Evolutionary conservation across 1,140 invertebrate species (phyloP).

Genomic region (Procambarus virginalis): DNA sequence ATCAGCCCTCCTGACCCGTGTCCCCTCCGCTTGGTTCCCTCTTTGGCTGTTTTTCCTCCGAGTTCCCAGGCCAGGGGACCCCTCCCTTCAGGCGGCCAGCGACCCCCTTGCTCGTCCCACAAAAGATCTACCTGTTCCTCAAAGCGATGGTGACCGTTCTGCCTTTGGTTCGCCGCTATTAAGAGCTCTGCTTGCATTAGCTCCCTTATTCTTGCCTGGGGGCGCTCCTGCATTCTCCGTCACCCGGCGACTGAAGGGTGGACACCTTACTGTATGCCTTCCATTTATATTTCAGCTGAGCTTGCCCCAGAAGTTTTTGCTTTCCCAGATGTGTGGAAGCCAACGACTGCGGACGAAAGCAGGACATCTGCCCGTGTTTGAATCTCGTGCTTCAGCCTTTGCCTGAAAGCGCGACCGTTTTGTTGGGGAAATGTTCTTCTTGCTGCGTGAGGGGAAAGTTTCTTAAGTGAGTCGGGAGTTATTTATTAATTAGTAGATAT

Average conservation of each 20-base stretch:
- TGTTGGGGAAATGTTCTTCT: too few relatives aligned
- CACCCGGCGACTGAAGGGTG: conserved; percentile 28
- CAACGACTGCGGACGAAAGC: conserved; percentile 15
- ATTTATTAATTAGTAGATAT: too few relatives aligned
- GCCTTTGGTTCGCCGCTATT: conserved; percentile 51
- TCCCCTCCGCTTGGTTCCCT: conserved; percentile 31
- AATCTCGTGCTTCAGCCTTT: conserved; percentile 4
- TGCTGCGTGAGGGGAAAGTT: too few relatives aligned
- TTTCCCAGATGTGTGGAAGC: conserved; percentile 13
- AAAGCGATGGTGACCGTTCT: conserved; percentile 43
- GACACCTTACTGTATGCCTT: conserved; percentile 55
- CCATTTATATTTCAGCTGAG: conserved; percentile 43
- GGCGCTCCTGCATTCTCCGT: conserved; percentile 21
- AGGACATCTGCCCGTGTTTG: conserved; percentile 35
- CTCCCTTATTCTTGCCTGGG: conserved; percentile 45
- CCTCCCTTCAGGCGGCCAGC: conserved; percentile 14
- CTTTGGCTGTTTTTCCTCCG: conserved; percentile 28
- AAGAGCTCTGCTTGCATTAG: conserved; percentile 64
- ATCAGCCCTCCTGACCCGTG: conserved; percentile 34
- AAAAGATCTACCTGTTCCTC: conserved; percentile 56
- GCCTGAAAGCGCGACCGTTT: not conserved
- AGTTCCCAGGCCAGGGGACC: conserved; percentile 18
- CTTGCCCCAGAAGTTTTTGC: conserved; percentile 57
- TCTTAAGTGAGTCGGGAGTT: too few relatives aligned
- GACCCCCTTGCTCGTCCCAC: conserved; percentile 4